These are phyloP conservation scores for Caenorhabditis sinica DNA, from an alignment of 2,888 invertebrate genomes.

Conservation along the genomic window DNA sequence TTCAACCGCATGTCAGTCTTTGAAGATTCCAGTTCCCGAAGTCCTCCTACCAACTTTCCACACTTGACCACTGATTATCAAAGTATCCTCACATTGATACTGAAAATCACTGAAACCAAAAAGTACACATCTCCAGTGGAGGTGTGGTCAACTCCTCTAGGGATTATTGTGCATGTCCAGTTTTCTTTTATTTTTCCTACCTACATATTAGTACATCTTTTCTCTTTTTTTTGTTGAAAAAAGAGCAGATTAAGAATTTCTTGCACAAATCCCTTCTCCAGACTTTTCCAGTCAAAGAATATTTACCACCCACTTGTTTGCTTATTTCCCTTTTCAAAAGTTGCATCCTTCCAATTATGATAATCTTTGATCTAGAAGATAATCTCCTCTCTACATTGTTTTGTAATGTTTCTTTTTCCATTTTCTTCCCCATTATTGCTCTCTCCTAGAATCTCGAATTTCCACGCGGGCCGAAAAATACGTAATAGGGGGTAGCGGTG, in stretches of 20 bases:
- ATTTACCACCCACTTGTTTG: conserved; percentile 22
- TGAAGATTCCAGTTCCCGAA: neutral
- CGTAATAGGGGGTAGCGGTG: conserved; percentile 48
- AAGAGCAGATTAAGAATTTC: conserved; percentile 18
- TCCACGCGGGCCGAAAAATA: conserved; percentile 52
- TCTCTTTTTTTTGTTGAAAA: neutral
- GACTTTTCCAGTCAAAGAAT: neutral
- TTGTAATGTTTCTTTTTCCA: conserved; percentile 44
- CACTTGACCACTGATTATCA: too few species aligned
- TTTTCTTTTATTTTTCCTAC: conserved; percentile 14
- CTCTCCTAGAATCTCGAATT: conserved; percentile 55
- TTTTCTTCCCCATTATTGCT: conserved; percentile 22
- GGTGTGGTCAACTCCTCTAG: conserved; percentile 1
- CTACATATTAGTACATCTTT: conserved; percentile 31
- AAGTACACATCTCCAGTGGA: neutral
- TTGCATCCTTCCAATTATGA: neutral
- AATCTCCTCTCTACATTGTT: conserved; percentile 20
- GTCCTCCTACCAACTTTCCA: too few species aligned
- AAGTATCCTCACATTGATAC: neutral
- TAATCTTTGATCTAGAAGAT: conserved; percentile 21
- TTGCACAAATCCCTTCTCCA: conserved; percentile 20
- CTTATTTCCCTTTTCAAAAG: neutral
- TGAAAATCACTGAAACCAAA: too few species aligned
- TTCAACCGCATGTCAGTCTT: conserved; percentile 7
- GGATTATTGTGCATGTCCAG: conserved; percentile 1